Evolutionary conservation across 92 coral and sea anemone species (phyloP).

Genomic region (Scolanthus callimorphus): DNA sequence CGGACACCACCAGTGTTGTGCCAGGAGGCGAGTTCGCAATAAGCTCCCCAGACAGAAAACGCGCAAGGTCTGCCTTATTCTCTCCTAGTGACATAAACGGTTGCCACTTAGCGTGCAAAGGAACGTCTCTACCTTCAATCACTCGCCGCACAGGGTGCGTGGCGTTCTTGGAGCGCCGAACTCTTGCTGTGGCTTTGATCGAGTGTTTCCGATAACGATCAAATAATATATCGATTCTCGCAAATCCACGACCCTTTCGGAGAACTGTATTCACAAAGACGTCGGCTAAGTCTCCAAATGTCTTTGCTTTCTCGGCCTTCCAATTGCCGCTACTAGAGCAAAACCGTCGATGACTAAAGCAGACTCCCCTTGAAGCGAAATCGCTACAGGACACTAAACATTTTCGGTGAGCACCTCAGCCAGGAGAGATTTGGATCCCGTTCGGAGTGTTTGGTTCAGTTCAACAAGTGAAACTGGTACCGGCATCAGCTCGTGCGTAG

Average conservation of each 20-base stretch:
- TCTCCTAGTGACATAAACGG: slow-evolving; percentile 46
- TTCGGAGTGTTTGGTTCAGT: too few species aligned
- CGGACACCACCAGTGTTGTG: too few species aligned
- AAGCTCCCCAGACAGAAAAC: slow-evolving; percentile 32
- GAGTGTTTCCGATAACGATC: too few species aligned
- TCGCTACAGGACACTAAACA: background rate
- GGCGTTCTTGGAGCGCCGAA: too few species aligned
- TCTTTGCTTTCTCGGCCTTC: too few species aligned
- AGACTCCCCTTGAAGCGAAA: background rate
- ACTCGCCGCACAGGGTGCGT: slow-evolving; percentile 42
- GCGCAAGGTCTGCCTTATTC: slow-evolving; percentile 63
- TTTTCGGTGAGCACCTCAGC: background rate
- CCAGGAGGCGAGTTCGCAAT: slow-evolving; percentile 37
- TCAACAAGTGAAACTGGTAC: too few species aligned
- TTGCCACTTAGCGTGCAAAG: slow-evolving; percentile 50
- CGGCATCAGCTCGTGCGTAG: too few species aligned
- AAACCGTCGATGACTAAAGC: slow-evolving; percentile 6
- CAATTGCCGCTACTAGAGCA: slow-evolving; percentile 3
- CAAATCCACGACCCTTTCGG: slow-evolving; percentile 34
- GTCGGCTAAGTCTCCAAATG: too few species aligned
- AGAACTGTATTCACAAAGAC: slow-evolving; percentile 24
- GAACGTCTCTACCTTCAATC: slow-evolving; percentile 39
- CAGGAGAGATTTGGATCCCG: too few species aligned
- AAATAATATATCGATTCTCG: slow-evolving; percentile 47
- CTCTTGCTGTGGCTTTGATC: too few species aligned